Evolutionary conservation across 2,113 vertebrate species (phyloP).

Genomic region (Odocoileus virginianus): DNA sequence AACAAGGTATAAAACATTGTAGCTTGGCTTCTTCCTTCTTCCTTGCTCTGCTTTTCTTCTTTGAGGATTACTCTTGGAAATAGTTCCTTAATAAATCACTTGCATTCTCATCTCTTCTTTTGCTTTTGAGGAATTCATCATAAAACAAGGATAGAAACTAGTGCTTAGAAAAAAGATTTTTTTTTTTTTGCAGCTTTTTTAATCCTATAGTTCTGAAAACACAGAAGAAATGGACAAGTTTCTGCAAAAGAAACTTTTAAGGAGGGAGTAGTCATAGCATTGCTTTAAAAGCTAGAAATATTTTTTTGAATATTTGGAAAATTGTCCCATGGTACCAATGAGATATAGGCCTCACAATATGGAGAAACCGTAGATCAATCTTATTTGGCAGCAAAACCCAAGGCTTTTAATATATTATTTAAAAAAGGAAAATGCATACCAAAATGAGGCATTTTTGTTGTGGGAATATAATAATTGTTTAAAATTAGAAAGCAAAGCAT

Average conservation of each 20-base stretch:
- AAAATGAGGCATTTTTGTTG: not conserved
- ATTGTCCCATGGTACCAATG: not conserved
- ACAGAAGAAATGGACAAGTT: not conserved
- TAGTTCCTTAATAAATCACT: not conserved
- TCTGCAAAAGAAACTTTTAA: not conserved
- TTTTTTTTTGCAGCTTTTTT: not conserved
- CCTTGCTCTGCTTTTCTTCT: not conserved
- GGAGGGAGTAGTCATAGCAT: not conserved
- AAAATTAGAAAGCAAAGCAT: not conserved
- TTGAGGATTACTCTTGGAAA: not conserved
- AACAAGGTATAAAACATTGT: fast-evolving
- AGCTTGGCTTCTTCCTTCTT: not conserved
- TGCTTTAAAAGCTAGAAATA: not conserved
- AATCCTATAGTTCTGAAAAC: not conserved
- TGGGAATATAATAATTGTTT: not conserved
- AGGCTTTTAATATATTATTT: not conserved
- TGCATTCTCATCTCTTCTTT: not conserved
- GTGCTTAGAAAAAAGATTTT: not conserved
- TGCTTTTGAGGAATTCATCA: fast-evolving
- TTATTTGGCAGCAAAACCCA: not conserved
- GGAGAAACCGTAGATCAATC: not conserved
- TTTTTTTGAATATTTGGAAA: not conserved
- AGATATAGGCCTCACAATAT: not conserved
- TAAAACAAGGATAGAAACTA: not conserved
- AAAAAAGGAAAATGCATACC: not conserved